phyloP scores from a whole-genome alignment of 2,113 vertebrate species.

The Ptychochromis oligacanthus region DNA sequence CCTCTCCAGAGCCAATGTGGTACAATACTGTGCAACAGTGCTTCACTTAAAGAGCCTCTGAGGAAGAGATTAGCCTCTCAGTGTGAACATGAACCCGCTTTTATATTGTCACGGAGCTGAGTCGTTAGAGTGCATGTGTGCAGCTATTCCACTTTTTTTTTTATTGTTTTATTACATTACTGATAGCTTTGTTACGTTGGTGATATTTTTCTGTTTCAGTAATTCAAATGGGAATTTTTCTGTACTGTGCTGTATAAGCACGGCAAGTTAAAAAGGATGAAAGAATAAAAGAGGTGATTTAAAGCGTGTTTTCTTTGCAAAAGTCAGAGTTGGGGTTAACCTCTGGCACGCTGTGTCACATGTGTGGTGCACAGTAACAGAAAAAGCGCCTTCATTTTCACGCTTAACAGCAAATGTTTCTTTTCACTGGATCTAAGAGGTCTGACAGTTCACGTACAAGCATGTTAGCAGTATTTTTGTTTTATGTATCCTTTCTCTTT shows the following conservation, averaged over 20 bases:
- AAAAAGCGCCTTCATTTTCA: no score
- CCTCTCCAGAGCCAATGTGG: slow-evolving; percentile 69
- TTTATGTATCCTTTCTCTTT: not conserved
- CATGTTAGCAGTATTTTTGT: no score
- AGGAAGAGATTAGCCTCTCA: slow-evolving; percentile 46
- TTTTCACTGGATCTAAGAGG: no score
- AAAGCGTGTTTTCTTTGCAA: not conserved
- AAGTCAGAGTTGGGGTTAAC: not conserved
- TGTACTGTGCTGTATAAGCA: not conserved
- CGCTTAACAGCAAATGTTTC: no score
- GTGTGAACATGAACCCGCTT: slow-evolving; percentile 10
- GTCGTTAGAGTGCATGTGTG: slow-evolving; percentile 2
- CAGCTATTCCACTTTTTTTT: no score
- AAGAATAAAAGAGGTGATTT: not conserved
- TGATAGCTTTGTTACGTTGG: not conserved
- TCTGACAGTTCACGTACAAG: no score
- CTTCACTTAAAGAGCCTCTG: slow-evolving; percentile 47
- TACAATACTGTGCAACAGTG: slow-evolving; percentile 48
- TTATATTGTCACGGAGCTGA: not conserved
- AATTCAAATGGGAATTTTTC: slow-evolving; percentile 3
- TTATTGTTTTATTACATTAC: not conserved
- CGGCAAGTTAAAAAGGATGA: not conserved
- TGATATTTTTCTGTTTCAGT: not conserved
- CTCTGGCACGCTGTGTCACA: no score
- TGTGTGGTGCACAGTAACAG: no score